Conservation (phyloP, 2,797 vertebrate genomes). For the Selene dorsalis region DNA sequence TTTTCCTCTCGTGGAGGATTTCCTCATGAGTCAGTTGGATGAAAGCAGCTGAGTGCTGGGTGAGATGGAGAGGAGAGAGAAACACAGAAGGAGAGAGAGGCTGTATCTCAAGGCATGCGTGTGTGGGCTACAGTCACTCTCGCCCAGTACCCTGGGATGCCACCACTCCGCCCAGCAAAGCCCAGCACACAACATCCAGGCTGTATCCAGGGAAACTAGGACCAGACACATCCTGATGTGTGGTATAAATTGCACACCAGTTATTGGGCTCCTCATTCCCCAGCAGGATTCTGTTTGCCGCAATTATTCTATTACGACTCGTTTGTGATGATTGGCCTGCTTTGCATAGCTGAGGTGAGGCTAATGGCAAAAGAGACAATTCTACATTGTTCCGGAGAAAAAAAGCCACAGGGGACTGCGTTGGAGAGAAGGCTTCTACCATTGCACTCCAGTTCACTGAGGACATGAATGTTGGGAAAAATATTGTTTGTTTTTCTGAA, state of each 20-base stretch:
- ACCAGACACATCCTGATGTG: conserved; percentile 59
- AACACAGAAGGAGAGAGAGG: conserved; percentile 67
- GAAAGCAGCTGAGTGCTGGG: conserved; percentile 67
- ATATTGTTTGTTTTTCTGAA: conserved; percentile 39
- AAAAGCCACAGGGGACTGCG: conserved; percentile 58
- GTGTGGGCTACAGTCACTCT: conserved; percentile 71
- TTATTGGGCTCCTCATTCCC: conserved; percentile 60
- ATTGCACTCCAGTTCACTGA: conserved; percentile 38
- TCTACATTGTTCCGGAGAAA: conserved; percentile 62
- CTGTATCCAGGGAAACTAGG: conserved; percentile 58
- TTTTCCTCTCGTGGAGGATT: conserved; percentile 73
- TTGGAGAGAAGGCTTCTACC: conserved; percentile 43
- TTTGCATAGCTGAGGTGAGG: conserved; percentile 82
- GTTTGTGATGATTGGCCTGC: conserved; percentile 74
- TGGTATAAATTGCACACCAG: conserved; percentile 58
- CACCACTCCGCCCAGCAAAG: conserved; percentile 72
- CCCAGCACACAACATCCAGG: conserved; percentile 53
- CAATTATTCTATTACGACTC: conserved; percentile 59
- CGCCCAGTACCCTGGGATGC: conserved; percentile 75
- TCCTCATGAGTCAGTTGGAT: conserved; percentile 74
- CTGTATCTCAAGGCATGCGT: conserved; percentile 72
- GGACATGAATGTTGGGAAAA: conserved; percentile 50
- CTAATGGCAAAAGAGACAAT: conserved; percentile 71
- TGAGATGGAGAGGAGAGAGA: conserved; percentile 70
- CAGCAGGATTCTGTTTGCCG: conserved; percentile 67